A percentile compares a stretch with the other conserved stretches of the same genome.
These are phyloP conservation scores for Coelinius sp. DNA, from an alignment of 2,888 invertebrate species.

Conservation along the genomic window DNA sequence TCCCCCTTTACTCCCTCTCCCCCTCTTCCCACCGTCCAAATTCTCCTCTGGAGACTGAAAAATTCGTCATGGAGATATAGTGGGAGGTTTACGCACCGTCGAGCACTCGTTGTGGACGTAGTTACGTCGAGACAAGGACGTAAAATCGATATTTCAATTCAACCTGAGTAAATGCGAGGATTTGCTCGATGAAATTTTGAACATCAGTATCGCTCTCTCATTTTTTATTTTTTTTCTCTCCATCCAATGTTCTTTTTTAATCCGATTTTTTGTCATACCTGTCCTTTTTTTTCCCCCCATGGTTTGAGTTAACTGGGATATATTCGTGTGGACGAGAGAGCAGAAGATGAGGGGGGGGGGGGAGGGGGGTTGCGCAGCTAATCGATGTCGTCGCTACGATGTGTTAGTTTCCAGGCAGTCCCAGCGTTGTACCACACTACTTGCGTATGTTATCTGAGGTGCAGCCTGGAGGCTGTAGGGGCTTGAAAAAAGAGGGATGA, in stretches of 20 bases:
- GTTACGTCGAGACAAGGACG: conserved; percentile 38
- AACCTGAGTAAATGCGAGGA: conserved; percentile 19
- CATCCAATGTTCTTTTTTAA: conserved; percentile 8
- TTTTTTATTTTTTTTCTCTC: not conserved
- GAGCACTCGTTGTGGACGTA: conserved; percentile 41
- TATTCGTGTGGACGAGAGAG: conserved; percentile 18
- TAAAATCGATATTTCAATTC: conserved; percentile 52
- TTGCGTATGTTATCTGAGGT: conserved; percentile 31
- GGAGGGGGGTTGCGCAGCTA: conserved; percentile 43
- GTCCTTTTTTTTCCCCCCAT: conserved; percentile 23
- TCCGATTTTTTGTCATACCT: conserved; percentile 26
- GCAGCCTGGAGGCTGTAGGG: not conserved
- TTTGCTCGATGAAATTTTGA: conserved; percentile 22
- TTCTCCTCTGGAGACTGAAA: conserved; percentile 30
- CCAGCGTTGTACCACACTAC: conserved; percentile 27
- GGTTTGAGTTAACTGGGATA: conserved; percentile 27
- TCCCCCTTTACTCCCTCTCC: not conserved
- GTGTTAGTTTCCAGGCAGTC: conserved; percentile 26
- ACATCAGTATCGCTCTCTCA: not conserved
- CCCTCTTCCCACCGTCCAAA: too few relatives aligned
- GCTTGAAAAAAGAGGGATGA: too few relatives aligned
- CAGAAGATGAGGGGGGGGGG: conserved; percentile 20
- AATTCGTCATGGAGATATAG: conserved; percentile 42
- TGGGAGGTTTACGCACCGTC: conserved; percentile 48
- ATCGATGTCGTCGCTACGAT: conserved; percentile 48